phyloP scores from a whole-genome alignment of 1,140 invertebrate species.

The Periplaneta americana region DNA sequence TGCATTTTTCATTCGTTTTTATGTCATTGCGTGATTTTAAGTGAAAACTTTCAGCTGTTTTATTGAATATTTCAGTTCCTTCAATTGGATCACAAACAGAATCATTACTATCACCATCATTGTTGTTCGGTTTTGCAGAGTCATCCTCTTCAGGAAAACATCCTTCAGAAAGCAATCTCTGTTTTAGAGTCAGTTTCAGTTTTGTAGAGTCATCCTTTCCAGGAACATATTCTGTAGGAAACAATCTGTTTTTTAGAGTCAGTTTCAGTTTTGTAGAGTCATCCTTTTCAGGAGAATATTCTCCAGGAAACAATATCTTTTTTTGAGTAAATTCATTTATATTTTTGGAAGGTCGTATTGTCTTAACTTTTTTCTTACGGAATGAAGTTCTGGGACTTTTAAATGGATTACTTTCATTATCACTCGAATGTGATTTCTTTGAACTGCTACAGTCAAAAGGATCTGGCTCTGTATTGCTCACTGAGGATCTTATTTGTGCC shows the following conservation, averaged over 20 bases:
- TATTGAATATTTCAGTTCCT: background rate
- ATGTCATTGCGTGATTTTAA: background rate
- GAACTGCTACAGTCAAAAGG: background rate
- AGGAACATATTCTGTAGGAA: no score
- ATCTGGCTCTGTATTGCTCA: background rate
- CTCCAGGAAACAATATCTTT: background rate
- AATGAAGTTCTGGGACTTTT: background rate
- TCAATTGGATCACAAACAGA: background rate
- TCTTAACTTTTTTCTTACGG: background rate
- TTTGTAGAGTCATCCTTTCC: no score
- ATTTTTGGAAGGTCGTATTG: background rate
- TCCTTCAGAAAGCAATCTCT: no score
- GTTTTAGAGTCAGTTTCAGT: no score
- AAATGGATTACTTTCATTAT: background rate
- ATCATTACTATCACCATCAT: no score
- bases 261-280: no score
- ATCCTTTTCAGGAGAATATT: background rate
- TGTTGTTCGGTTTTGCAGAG: no score
- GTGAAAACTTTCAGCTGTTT: background rate
- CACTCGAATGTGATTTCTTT: background rate
- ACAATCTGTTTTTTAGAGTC: no score
- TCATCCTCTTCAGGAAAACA: no score
- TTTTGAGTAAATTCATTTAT: background rate
- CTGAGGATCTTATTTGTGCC: slow-evolving; percentile 17
- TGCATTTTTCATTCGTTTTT: background rate